Evolutionary conservation across 2,888 invertebrate species (phyloP), one percentile per base, ranked within the genome.

Genomic region (Tipula confusa): DNA sequence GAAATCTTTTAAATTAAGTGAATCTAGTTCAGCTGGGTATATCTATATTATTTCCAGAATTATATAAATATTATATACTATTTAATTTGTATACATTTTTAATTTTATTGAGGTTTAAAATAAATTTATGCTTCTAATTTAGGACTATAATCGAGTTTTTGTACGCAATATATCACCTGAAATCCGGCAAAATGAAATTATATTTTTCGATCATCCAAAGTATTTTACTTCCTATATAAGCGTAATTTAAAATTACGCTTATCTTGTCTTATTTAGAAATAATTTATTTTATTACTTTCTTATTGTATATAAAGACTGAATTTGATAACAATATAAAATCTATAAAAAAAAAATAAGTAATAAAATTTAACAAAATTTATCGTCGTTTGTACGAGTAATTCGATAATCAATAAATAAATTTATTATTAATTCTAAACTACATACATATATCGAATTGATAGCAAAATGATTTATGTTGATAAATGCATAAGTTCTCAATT

Each of bases 221-320:
- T 43, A 64, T 64, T 64, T 64, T 64, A 64, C 64, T 64, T 64
- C 24, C 24, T 43, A n/a, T n/a, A n/a, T 64, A 7, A n/a, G n/a
- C n/a, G n/a, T 24, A 64, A 64, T 64, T 64, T 24, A 24, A 64
- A 64, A 64, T 64, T 64, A 64, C 64, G 64, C 64, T 64, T 64
- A 64, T 64, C 64, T 64, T 64, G 64, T 64, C 64, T 64, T 64
- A 64, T 64, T 64, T 64, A 64, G 64, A 24, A 64, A 64, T 64
- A 64, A 64, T 64, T 64, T 64, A 64, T 64, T 64, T 64, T 64
- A 64, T 64, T 64, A 64, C 64, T 64, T 24, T 64, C 64, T 64
- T 64, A 64, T 64, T 64, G 64, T 64, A 64, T 24, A 64, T 64
- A 64, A 64, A 64, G 18, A 64, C 64, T 24, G 64, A 64, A 64